phyloP scores from a whole-genome alignment of 2,113 vertebrate genomes.

The Chauna torquata region DNA sequence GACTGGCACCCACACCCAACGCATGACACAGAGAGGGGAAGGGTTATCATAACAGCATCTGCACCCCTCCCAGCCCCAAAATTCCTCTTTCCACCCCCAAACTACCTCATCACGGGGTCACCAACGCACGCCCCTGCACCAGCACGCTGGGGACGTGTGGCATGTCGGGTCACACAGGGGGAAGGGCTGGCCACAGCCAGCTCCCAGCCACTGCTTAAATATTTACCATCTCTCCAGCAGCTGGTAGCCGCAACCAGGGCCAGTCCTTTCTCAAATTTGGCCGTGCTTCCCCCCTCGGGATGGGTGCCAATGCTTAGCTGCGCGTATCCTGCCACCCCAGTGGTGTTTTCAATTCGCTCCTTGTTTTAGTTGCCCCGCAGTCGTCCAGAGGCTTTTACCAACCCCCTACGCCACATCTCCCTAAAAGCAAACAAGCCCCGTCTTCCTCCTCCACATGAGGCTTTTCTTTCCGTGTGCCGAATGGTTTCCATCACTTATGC shows the following conservation, averaged over 20 bases:
- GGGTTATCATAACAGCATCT: neutral
- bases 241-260: neutral
- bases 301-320: accelerated
- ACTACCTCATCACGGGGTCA: accelerated
- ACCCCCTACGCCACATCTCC: accelerated
- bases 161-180: neutral
- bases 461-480: accelerated
- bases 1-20: accelerated
- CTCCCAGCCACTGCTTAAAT: accelerated
- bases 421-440: accelerated
- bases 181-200: neutral
- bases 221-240: neutral
- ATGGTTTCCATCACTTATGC: neutral
- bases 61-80: neutral
- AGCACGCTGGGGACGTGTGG: accelerated
- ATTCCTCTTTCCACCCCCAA: neutral
- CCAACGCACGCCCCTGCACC: accelerated
- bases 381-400: neutral
- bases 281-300: accelerated
- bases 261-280: neutral
- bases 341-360: neutral
- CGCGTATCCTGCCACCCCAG: accelerated
- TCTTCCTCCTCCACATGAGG: accelerated
- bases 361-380: accelerated
- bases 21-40: neutral